Percentiles rank a stretch among this genome's conserved stretches.
phyloP scores from a whole-genome alignment of 2,797 vertebrate species.

The Sebastes nivosus region DNA sequence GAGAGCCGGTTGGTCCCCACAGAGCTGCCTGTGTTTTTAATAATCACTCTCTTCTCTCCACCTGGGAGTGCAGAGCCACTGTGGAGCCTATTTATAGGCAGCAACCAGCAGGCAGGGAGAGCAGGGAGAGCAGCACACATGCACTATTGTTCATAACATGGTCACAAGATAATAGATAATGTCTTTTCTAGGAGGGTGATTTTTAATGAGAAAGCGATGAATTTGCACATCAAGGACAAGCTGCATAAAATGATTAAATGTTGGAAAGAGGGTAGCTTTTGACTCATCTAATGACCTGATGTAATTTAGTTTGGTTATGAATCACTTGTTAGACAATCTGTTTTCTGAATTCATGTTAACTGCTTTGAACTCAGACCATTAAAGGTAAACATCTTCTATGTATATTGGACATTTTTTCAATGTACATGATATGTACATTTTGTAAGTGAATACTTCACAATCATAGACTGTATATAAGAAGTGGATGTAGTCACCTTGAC shows the following conservation, averaged over 20 bases:
- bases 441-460: not conserved
- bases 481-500: too few relatives aligned
- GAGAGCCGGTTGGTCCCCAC: slow-evolving; percentile 51
- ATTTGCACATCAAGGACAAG: slow-evolving; percentile 16
- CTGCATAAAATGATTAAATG: slow-evolving; percentile 18
- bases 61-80: slow-evolving; percentile 65
- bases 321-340: not conserved
- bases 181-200: not conserved
- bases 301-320: slow-evolving; percentile 1
- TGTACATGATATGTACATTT: not conserved
- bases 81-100: slow-evolving; percentile 73
- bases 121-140: slow-evolving; percentile 47
- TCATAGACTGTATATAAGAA: too few relatives aligned
- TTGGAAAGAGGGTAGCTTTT: not conserved
- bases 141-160: slow-evolving; percentile 58
- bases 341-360: not conserved
- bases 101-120: slow-evolving; percentile 49
- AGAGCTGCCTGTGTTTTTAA: slow-evolving; percentile 76
- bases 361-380: not conserved
- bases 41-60: slow-evolving; percentile 74
- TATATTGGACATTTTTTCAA: not conserved
- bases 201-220: not conserved
- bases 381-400: not conserved
- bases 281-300: not conserved
- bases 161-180: slow-evolving; percentile 41